phyloP scores from a whole-genome alignment of 2,888 invertebrate genomes.

The Aromia moschata region DNA sequence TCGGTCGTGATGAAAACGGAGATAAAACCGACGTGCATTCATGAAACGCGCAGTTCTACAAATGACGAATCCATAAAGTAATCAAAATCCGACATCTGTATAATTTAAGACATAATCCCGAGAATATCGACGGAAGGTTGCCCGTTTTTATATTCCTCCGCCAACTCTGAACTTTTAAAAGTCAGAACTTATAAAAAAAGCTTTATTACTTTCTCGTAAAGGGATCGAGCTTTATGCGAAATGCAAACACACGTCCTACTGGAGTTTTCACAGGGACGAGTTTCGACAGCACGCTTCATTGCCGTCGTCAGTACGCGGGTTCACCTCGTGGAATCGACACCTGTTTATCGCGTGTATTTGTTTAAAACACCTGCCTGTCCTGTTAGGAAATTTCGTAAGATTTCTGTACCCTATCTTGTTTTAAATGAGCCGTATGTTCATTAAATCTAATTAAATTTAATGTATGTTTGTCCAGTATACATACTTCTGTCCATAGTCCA shows the following conservation, averaged over 20 bases:
- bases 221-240: slow-evolving; percentile 52
- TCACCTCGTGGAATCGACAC: too few species aligned
- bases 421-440: too few species aligned
- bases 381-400: too few species aligned
- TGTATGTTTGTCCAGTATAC: too few species aligned
- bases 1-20: not conserved
- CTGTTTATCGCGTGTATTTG: too few species aligned
- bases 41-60: slow-evolving; percentile 18
- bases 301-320: slow-evolving; percentile 30
- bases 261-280: slow-evolving; percentile 39
- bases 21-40: slow-evolving; percentile 21
- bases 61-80: slow-evolving; percentile 47
- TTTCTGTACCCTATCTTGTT: too few species aligned
- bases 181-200: slow-evolving; percentile 50
- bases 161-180: slow-evolving; percentile 45
- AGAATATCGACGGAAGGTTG: slow-evolving; percentile 46
- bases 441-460: too few species aligned
- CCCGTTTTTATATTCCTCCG: slow-evolving; percentile 46
- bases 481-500: too few species aligned
- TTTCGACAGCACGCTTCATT: slow-evolving; percentile 35
- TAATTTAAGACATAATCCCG: slow-evolving; percentile 52
- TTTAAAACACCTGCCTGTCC: too few species aligned
- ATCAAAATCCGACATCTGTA: slow-evolving; percentile 51
- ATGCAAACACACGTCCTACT: slow-evolving; percentile 52
- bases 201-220: slow-evolving; percentile 52